Evolutionary conservation across 2,113 vertebrate genomes (phyloP), one percentile per base, ranked within the genome.

Genomic region (Thunnus maccoyii): DNA sequence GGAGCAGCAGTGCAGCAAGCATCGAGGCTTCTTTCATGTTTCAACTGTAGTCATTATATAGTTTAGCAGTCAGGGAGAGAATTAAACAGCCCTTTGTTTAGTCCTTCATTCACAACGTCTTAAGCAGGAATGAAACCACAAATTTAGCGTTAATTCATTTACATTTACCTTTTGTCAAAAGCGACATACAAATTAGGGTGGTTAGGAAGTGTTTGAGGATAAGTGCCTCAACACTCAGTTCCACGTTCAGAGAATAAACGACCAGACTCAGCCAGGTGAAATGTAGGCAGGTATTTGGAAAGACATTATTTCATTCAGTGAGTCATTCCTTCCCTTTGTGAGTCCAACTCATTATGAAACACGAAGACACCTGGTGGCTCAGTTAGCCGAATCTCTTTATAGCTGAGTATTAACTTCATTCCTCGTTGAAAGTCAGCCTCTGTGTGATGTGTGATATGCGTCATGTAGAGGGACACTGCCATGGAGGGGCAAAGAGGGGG

Each of bases 211-310:
- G 9, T 30, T 30, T 30, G 36, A 41, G 7, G 36, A 41, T 41
- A 41, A 41, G 36, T 41, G 36, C 36, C 36, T 41, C 36, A 41
- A 41, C 9, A 6, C 36, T 41, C 36, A 41, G 36, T 41, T 41
- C 36, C 36, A 41, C 36, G 8, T 41, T 41, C 13, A 54, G 30
- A 56, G 13, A 78, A 63, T 50, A 47, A 76, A 58, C 11, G 64
- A 60, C 6, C 20, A 18, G n/a, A 41, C 14, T 32, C 67, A 69
- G n/a, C 14, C 52, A 79, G 32, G 36, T 73, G 22, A 72, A 68
- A 57, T 47, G 52, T n/a, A 51, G 51, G 71, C 70, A 76, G 74
- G 64, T 78, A 56, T 52, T 56, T 68, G 3, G 32, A 51, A 62
- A 80, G 27, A 30, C 22, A 30, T 58, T 8, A 74, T 50, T 75